Evolutionary conservation across 64 coral and sea anemone species (phyloP), one percentile per base, ranked within the genome.

Genomic region (Porites australiensis): DNA sequence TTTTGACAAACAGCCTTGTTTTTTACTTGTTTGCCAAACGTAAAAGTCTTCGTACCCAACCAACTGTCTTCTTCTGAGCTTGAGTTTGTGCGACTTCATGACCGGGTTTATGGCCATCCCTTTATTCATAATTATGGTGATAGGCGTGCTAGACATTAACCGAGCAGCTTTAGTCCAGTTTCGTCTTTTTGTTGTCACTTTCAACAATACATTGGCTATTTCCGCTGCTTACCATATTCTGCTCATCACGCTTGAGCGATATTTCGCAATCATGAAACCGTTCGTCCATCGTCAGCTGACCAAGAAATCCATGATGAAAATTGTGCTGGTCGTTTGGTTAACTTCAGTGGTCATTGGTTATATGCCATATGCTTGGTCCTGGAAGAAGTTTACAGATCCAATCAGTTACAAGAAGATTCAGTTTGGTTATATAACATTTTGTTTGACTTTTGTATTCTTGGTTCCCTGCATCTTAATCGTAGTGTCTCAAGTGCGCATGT

Each of bases 61-160:
- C 15, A 96, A 96, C 86, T 93, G 75, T 78, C 80, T 96, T 53
- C 90, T 96, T 4, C 50, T 96, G 2, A 96, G 95, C 37, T 79
- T 96, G 13, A 90, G 90, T 20, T 54, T 96, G 8, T 89, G 88
- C 21, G 95, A 96, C 79, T 96, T 96, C 11, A 61, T 93, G 21
- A 96, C 78, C 6, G 95, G 95, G 13, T 53, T 83, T 13, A 47
- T 96, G 8, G 83, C 82, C 22, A 89, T 93, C 8, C 91, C 91
- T 46, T 69, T 93, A 22, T 86, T 93, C 18, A 52, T 93, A 20
- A 49, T 50, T 68, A 63, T 69, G 20, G 73, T 75, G 27, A 10
- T 37, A 37, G 27, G 27, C 27, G 0, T 88, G 19, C 50, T 9
- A 46, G 48, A 27, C 5, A 43, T 46, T 3, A 58, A 50, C 21